A percentile compares a stretch with the other conserved stretches of the same genome.
Conservation (phyloP, 30 jellyfish, hydroid and myxozoan species). For the Turritopsis rubra region DNA sequence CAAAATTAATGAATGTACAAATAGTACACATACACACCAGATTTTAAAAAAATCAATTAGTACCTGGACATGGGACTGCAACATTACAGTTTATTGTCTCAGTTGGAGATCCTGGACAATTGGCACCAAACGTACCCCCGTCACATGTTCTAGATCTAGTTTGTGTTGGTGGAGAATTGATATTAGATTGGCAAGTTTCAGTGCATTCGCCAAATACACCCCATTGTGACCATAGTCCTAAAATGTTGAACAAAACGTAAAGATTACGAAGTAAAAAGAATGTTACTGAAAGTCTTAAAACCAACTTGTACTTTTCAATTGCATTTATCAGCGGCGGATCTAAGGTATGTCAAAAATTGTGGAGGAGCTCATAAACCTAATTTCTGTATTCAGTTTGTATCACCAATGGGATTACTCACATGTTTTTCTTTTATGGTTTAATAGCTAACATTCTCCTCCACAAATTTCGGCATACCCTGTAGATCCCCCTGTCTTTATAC, state of each 20-base stretch:
- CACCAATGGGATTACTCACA: too few relatives aligned
- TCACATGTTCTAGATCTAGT: background rate
- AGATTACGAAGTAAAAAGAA: background rate
- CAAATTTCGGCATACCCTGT: too few relatives aligned
- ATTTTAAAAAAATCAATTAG: background rate
- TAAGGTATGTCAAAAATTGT: too few relatives aligned
- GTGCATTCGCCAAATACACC: background rate
- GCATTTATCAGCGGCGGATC: too few relatives aligned
- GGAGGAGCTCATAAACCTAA: too few relatives aligned
- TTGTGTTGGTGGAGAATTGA: background rate
- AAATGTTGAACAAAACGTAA: background rate
- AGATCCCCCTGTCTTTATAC: too few relatives aligned
- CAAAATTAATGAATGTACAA: too few relatives aligned
- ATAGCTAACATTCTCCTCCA: too few relatives aligned
- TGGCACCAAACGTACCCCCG: background rate
- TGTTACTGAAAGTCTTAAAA: background rate
- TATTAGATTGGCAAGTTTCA: constrained; percentile 10
- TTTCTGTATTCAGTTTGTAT: too few relatives aligned
- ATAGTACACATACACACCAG: too few relatives aligned
- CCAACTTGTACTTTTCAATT: background rate
- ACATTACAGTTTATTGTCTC: background rate
- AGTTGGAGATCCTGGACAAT: background rate
- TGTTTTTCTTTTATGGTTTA: too few relatives aligned
- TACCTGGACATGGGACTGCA: background rate
- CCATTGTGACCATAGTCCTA: background rate